phyloP scores from a whole-genome alignment of 2,113 vertebrate genomes.

The Shinisaurus crocodilurus region DNA sequence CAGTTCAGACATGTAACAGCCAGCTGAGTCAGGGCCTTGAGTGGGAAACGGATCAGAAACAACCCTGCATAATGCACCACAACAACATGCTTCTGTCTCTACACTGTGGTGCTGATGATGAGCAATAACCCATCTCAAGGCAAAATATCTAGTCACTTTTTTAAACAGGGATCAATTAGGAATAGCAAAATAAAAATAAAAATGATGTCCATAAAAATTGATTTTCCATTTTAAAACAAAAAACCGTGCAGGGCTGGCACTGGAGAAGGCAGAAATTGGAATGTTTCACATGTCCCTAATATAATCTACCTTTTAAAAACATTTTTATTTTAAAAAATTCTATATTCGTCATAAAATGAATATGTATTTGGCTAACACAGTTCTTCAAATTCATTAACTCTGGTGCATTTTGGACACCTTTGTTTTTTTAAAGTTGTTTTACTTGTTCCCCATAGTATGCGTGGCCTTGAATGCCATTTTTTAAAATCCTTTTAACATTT shows the following conservation, averaged over 20 bases:
- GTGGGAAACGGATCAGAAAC: background rate
- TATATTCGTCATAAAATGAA: constrained; percentile 65
- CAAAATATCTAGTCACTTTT: background rate
- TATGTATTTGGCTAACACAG: constrained; percentile 45
- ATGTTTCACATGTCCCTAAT: constrained; percentile 17
- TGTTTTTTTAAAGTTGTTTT: constrained; percentile 33
- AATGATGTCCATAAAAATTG: background rate
- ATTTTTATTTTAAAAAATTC: constrained; percentile 62
- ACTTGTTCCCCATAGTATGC: constrained; percentile 62
- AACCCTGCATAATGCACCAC: background rate
- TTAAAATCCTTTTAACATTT: constrained; percentile 61
- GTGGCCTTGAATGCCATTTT: constrained; percentile 65
- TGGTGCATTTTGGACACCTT: constrained; percentile 27
- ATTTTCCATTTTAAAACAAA: no score
- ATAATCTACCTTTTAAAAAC: constrained; percentile 52
- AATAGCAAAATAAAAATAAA: background rate
- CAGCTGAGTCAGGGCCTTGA: background rate
- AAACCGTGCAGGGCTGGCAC: background rate
- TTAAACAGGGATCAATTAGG: background rate
- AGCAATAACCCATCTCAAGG: background rate
- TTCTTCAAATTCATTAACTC: constrained; percentile 54
- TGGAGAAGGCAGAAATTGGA: background rate
- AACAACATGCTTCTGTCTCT: background rate
- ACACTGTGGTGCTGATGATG: background rate
- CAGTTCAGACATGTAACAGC: background rate